Evolutionary conservation across 1,140 invertebrate genomes (phyloP).

Genomic region (Macrotrachela quadricornifera): DNA sequence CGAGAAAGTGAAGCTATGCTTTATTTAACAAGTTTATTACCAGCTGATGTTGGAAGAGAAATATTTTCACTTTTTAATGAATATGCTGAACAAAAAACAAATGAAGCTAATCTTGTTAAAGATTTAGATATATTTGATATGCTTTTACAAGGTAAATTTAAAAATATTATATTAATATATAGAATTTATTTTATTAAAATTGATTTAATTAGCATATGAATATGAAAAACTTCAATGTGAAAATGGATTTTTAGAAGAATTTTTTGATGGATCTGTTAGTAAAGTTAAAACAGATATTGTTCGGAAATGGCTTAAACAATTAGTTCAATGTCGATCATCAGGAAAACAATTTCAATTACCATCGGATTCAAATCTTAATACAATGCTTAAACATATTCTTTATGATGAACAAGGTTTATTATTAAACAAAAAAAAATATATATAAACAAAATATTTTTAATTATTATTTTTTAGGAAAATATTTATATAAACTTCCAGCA

Average conservation of each 20-base stretch:
- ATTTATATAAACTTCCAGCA: no score
- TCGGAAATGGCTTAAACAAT: background rate
- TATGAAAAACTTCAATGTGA: slow-evolving; percentile 45
- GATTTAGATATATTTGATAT: slow-evolving; percentile 85
- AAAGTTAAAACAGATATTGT: background rate
- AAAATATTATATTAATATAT: no score
- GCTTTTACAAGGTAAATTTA: slow-evolving; percentile 49
- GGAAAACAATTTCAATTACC: background rate
- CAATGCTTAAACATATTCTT: background rate
- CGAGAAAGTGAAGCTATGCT: slow-evolving; percentile 40
- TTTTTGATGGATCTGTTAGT: background rate
- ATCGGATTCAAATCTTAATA: slow-evolving; percentile 5
- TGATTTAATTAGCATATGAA: slow-evolving; percentile 44
- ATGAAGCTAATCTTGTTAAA: slow-evolving; percentile 75
- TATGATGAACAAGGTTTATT: no score
- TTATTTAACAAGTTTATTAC: no score
- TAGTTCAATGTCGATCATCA: background rate
- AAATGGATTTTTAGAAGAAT: slow-evolving; percentile 1
- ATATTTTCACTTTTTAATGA: slow-evolving; percentile 38
- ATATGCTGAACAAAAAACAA: slow-evolving; percentile 62
- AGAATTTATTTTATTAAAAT: no score
- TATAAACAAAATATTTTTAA: no score
- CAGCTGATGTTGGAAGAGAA: no score
- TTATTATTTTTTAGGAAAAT: no score
- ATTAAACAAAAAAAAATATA: no score